Evolutionary conservation across 64 coral and sea anemone species (phyloP).

Genomic region (Anthopleura sola): DNA sequence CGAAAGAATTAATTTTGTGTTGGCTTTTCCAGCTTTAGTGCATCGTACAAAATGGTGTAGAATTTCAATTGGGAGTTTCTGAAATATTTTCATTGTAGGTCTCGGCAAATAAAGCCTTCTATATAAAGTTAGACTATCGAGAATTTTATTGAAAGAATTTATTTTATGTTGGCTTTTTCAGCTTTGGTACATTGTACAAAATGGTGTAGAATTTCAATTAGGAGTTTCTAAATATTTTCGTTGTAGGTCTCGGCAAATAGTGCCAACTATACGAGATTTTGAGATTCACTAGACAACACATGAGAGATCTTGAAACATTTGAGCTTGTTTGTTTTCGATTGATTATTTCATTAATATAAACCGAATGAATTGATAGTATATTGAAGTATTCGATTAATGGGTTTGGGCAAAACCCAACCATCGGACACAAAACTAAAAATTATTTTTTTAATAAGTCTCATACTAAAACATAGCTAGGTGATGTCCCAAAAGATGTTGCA

Average conservation of each 20-base stretch:
- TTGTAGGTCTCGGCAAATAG: neutral
- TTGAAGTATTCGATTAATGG: neutral
- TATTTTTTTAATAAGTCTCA: too few relatives aligned
- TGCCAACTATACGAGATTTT: neutral
- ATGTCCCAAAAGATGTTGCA: too few relatives aligned
- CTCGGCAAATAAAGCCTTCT: too few relatives aligned
- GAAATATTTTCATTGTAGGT: neutral
- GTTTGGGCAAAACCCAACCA: neutral
- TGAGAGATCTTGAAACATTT: neutral
- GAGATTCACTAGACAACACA: neutral
- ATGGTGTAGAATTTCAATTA: neutral
- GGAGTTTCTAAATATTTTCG: neutral
- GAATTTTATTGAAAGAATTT: neutral
- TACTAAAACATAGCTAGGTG: too few relatives aligned
- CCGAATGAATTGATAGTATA: neutral
- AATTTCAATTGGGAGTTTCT: neutral
- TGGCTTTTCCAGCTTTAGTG: neutral
- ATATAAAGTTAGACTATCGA: too few relatives aligned
- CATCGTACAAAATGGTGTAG: neutral
- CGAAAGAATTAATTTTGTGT: neutral
- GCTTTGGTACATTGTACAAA: neutral
- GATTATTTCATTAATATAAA: constrained; percentile 13
- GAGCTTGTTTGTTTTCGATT: neutral
- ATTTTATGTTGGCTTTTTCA: neutral
- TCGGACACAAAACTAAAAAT: neutral